Evolutionary conservation across 2,113 vertebrate genomes (phyloP), one percentile per base, ranked within the genome.

Genomic region (Setophaga kirtlandii): DNA sequence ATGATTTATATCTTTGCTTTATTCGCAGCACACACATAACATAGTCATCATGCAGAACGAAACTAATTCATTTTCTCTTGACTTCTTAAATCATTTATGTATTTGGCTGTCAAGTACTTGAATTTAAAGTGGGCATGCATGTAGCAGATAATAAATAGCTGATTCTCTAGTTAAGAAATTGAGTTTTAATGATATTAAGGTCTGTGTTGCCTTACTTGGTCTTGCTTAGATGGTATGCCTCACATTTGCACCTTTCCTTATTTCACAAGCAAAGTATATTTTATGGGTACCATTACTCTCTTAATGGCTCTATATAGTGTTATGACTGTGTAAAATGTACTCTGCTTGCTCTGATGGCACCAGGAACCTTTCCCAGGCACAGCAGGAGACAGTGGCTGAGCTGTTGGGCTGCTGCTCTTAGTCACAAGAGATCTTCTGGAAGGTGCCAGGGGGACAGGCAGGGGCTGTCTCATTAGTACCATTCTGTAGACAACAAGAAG

Each of bases 41-140:
- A 9, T 17, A 87, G 67, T 55, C 76, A 60, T 95, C 74, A 94
- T 92, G 71, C 63, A 92, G 70, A 97, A 94, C 17, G 13, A 94
- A 84, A 67, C 73, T 95, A 97, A 93, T 87, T 96, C 58, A 42
- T 47, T 94, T 97, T 94, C 62, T 80, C 62, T 92, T 95, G 95
- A 91, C 91, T 95, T 94, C 93, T 60, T 78, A 83, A 97, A 79
- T 96, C 33, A 84, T 95, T 94, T 94, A 67, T 88, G 4, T 80
- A 75, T 89, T 93, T 90, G 89, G 33, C 91, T 91, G 77, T 93
- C 92, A 91, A 65, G 73, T 94, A 83, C 92, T 94, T 93, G 83
- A 93, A 97, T 97, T 86, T 92, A 74, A 94, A 91, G 41, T 96
- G 80, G 41, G 68, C 58, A 69, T 71, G 22, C 41, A 73, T 92